Conservation (phyloP, 1,140 invertebrate genomes). For the Armadillidium nasatum region DNA sequence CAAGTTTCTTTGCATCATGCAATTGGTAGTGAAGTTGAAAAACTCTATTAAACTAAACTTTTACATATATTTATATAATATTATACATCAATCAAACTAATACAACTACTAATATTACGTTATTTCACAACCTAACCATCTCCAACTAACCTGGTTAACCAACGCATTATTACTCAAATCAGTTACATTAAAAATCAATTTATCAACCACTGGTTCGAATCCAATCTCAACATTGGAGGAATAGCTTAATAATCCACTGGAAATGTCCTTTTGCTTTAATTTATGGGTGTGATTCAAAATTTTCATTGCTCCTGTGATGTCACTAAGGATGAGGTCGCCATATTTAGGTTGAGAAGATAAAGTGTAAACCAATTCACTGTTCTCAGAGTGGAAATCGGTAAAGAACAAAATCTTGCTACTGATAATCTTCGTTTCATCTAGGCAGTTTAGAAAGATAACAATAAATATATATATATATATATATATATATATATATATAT, state of each 20-base stretch:
- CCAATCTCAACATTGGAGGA: slow-evolving; percentile 35
- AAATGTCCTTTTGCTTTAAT: slow-evolving; percentile 36
- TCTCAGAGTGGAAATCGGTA: slow-evolving; percentile 37
- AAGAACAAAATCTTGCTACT: slow-evolving; percentile 31
- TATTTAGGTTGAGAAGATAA: slow-evolving; percentile 27
- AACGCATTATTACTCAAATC: slow-evolving; percentile 51
- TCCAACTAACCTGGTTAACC: slow-evolving; percentile 38
- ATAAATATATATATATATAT: background rate
- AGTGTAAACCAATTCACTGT: slow-evolving; percentile 40
- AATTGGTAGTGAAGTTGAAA: too few relatives aligned
- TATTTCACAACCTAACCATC: too few relatives aligned
- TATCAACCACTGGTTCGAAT: slow-evolving; percentile 23
- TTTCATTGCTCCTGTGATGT: slow-evolving; percentile 21
- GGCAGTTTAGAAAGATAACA: background rate
- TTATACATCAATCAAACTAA: too few relatives aligned
- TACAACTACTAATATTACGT: too few relatives aligned
- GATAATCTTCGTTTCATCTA: slow-evolving; percentile 35
- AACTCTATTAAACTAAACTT: too few relatives aligned
- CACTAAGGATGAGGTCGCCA: slow-evolving; percentile 26
- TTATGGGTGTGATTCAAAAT: slow-evolving; percentile 40
- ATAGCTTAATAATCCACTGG: slow-evolving; percentile 30
- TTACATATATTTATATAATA: too few relatives aligned
- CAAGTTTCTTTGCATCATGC: too few relatives aligned
- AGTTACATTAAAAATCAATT: slow-evolving; percentile 47
- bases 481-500: background rate